Base-by-base conservation (phyloP, 2,888 invertebrate species). In the Sialis fuliginosa region DNA sequence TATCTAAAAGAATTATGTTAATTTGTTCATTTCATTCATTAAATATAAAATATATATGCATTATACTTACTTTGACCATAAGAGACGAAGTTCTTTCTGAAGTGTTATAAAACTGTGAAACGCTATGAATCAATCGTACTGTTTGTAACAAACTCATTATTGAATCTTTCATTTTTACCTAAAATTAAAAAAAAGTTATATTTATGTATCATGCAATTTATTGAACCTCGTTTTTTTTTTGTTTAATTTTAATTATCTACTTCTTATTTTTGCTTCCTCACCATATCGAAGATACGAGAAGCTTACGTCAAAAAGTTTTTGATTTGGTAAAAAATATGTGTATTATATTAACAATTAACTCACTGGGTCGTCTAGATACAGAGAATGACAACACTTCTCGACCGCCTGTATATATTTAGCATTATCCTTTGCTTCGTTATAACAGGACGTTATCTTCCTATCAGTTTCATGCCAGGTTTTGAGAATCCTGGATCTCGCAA, bases 81-180 rank as follows among this genome's bases (percentile, higher is more conserved):
- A 96, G 70, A 0, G 93, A 91, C 1, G 93, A 95, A 49, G 93
- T 93, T 56, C 93, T 77, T 66, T 96, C 95, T 0, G 93, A 91
- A 0, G 95, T 95, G 60, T 95, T 95, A 61, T 95, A 96, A 65
- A 91, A 95, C 61, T 89, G 85, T 0, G 95, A 95, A 5, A 95
- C 90, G 58, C 86, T 89, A 61, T 95, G 91, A 56, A 95, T 95
- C 54, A 95, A 70, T 35, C 91, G 71, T 8, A 96, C 91, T 0
- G 92, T 92, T 68, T 93, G 92, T 52, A 95, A 68, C 32, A 95
- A 68, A 48, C 89, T 88, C 48, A 92, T 70, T 51, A 95, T 83
- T 0, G 88, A 90, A 56, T 89, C 88, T 60, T 87, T 79, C 77
- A 95, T 93, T 62, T 83, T 84, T 6, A 83, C 72, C 79, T 80